Evolutionary conservation across 2,113 vertebrate genomes (phyloP).

Genomic region (Syngnathoides biaculeatus): DNA sequence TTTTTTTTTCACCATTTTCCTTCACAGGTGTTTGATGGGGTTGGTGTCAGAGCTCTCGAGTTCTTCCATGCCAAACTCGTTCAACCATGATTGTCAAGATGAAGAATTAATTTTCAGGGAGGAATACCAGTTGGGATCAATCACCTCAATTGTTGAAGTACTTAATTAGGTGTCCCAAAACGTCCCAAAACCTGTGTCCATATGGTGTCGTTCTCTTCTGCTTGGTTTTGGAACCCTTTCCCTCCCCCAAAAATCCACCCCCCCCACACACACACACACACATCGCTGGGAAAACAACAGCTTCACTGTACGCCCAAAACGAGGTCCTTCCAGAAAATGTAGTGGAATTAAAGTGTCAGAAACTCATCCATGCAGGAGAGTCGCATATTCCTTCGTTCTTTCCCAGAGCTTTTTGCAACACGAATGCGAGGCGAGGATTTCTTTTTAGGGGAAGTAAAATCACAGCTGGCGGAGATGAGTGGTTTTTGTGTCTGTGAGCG

Average conservation of each 20-base stretch:
- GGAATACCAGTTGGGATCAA: no score
- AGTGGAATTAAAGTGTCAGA: conserved; percentile 25
- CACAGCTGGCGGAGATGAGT: conserved; percentile 26
- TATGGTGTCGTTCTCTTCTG: no score
- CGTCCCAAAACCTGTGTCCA: no score
- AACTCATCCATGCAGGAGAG: conserved; percentile 23
- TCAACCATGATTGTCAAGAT: no score
- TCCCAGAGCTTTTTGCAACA: conserved; percentile 42
- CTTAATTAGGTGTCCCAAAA: no score
- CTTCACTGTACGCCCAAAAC: conserved; percentile 27
- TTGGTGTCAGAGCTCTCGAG: no score
- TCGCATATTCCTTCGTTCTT: conserved; percentile 20
- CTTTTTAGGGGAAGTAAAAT: conserved; percentile 36
- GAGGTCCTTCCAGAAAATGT: conserved; percentile 35
- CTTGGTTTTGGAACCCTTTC: conserved; percentile 5
- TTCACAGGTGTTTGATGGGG: no score
- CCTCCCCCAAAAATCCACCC: conserved; percentile 14
- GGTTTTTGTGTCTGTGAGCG: conserved; percentile 36
- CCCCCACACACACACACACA: no score
- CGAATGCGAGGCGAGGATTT: conserved; percentile 25
- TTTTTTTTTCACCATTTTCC: no score
- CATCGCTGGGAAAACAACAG: conserved; percentile 40
- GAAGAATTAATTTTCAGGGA: no score
- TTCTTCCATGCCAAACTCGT: no score
- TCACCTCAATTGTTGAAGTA: no score